phyloP scores from a whole-genome alignment of 2,113 vertebrate species.

The Larimichthys polyactis region DNA sequence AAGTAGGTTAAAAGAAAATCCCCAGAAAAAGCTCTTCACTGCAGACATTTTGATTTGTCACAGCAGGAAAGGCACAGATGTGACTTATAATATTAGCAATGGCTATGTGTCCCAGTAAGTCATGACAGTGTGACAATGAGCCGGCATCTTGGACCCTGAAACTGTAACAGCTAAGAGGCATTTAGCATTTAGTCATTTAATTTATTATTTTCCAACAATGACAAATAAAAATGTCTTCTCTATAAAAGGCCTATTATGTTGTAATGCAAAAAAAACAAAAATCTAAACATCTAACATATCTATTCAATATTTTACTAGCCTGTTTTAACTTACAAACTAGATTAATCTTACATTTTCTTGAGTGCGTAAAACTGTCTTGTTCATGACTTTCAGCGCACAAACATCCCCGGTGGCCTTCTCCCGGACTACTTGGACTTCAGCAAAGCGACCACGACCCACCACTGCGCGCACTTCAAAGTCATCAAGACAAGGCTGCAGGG shows the following conservation, averaged over 20 bases:
- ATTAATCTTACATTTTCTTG: constrained; percentile 87
- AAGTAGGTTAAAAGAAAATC: neutral
- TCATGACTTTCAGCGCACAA: constrained; percentile 97
- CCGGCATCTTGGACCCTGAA: neutral
- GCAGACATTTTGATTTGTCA: constrained; percentile 3
- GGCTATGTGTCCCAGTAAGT: neutral
- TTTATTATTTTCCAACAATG: neutral
- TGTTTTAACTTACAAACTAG: neutral
- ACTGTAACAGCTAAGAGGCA: neutral
- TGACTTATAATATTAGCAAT: neutral
- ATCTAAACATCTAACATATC: neutral
- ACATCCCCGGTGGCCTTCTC: constrained; percentile 92
- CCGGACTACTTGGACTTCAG: constrained; percentile 92
- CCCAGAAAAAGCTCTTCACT: neutral
- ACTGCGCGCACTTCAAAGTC: constrained; percentile 92
- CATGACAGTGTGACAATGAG: neutral
- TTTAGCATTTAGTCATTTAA: neutral
- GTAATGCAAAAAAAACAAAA: neutral
- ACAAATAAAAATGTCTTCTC: neutral
- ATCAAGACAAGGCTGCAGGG: constrained; percentile 87
- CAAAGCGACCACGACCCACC: constrained; percentile 92
- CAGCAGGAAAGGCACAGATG: neutral
- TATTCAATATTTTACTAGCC: neutral
- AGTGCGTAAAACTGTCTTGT: constrained; percentile 86
- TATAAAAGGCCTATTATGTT: neutral